Base-by-base conservation (phyloP, 2,113 vertebrate genomes). In the Elgaria multicarinata region DNA sequence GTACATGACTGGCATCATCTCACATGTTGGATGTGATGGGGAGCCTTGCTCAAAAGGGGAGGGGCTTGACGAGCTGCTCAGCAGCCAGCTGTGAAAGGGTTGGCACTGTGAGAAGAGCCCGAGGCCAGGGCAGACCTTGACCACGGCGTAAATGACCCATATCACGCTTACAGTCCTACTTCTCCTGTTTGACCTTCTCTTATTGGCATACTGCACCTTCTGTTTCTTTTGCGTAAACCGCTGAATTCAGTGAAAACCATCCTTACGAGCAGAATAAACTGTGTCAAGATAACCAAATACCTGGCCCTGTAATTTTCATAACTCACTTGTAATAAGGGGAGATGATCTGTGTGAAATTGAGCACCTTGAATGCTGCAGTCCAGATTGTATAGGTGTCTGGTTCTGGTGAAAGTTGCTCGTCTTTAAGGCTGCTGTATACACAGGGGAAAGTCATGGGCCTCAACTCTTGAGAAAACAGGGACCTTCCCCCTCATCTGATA, bases 231-330 rank as follows among this genome's bases (percentile, higher is more conserved):
- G 44, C 62, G 55, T 33, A 77, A 62, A 33, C n/a, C 33, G 33
- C 75, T 44, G 39, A 42, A 53, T 78, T 78, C 62, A 69, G 44
- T 66, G 46, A 67, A 50, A 76, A 69, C 64, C 12, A 39, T 67
- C 28, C 46, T 69, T 89, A 76, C 67, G 62, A 78, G n/a, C 74
- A 89, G 64, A 89, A 85, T 78, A 78, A 89, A 85, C 33, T 31
- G 42, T 83, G 62, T 85, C 82, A 67, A 78, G 62, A 67, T 69
- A 77, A 78, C 53, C 80, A 83, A 50, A 83, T 44, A 28, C 44
- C 26, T 78, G 46, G 46, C 46, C 50, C 22, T 78, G 44, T 66
- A 42, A 42, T 44, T 84, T 89, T 84, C 62, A 44, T 84, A 67
- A 67, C 6, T 12, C 39, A 24, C 39, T 36, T 83, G 10, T 46